Evolutionary conservation across 2,797 vertebrate genomes (phyloP).

Genomic region (Bradypus variegatus): DNA sequence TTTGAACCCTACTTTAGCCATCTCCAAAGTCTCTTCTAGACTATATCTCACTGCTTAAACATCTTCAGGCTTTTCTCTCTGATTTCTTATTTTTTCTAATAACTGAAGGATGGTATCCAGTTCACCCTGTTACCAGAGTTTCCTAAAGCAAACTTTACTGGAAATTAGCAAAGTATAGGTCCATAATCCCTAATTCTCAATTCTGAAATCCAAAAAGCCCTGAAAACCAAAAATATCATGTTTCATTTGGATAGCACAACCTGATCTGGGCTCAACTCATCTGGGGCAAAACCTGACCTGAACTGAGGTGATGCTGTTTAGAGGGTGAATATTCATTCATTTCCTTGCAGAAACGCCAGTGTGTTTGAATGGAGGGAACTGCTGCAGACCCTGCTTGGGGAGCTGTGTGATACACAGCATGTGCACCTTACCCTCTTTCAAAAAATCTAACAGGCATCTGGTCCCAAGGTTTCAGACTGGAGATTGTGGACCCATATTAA

Average conservation of each 20-base stretch:
- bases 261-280: neutral
- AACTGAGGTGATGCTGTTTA: neutral
- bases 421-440: neutral
- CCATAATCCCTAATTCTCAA: neutral
- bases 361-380: neutral
- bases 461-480: neutral
- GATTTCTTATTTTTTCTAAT: neutral
- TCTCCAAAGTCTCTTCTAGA: neutral
- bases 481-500: neutral
- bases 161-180: neutral
- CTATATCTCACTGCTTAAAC: neutral
- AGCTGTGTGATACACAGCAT: fast-evolving
- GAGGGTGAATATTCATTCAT: neutral
- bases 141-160: neutral
- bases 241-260: neutral
- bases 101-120: neutral
- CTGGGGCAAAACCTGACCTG: neutral
- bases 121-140: neutral
- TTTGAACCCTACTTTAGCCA: neutral
- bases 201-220: neutral
- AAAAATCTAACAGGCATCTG: neutral
- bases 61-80: neutral
- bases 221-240: neutral
- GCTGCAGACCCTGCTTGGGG: too few relatives aligned
- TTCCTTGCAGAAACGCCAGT: neutral